These are phyloP conservation scores for Solea solea DNA, from an alignment of 2,113 vertebrate genomes.

Conservation along the genomic window DNA sequence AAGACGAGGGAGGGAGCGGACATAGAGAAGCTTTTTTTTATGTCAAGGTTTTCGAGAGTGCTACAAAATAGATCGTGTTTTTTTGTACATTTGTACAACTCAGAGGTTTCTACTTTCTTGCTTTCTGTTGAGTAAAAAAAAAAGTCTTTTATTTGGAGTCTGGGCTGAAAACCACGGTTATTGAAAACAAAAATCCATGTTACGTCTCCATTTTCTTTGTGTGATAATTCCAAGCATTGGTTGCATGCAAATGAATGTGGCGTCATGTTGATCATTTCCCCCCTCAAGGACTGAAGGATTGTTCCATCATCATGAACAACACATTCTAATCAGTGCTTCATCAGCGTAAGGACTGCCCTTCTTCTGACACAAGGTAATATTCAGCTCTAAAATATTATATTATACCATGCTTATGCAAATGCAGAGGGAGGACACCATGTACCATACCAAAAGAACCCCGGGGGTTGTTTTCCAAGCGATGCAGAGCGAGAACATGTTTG, in stretches of 20 bases:
- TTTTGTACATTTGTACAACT: no score
- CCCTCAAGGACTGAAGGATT: conserved; percentile 11
- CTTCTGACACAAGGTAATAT: conserved; percentile 1
- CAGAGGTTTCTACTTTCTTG: no score
- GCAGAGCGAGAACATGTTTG: conserved; percentile 41
- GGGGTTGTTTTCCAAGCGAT: conserved; percentile 61
- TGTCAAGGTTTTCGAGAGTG: no score
- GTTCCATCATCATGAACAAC: conserved; percentile 25
- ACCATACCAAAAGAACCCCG: conserved; percentile 51
- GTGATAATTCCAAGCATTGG: no score
- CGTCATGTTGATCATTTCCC: neutral
- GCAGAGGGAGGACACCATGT: conserved; percentile 16
- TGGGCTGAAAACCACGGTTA: no score
- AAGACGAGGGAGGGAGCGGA: no score
- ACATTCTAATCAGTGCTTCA: neutral
- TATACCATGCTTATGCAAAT: conserved; percentile 55
- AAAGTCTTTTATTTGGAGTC: no score
- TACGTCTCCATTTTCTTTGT: no score
- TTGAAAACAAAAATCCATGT: no score
- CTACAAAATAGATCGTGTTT: no score
- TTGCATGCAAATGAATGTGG: neutral
- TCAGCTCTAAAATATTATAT: conserved; percentile 20
- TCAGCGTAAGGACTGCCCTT: neutral
- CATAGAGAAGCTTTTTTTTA: no score
- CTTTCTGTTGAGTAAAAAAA: no score